Percentiles rank a stretch among this genome's conserved stretches.
Conservation (phyloP, 2,113 vertebrate species). For the Ammodytes marinus region DNA sequence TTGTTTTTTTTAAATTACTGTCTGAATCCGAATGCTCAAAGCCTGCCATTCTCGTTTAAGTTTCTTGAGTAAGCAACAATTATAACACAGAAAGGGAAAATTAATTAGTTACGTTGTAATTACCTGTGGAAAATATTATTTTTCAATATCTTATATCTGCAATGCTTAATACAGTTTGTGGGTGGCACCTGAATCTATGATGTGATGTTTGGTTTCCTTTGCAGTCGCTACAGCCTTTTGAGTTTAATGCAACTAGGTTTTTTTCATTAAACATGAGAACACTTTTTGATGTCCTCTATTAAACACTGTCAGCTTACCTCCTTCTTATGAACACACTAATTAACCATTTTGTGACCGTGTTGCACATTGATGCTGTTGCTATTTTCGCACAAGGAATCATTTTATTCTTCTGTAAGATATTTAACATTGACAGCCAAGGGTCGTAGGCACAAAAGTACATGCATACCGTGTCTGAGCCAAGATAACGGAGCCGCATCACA, state of each 20-base stretch:
- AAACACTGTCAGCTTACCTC: constrained; percentile 4
- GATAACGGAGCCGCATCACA: constrained; percentile 5
- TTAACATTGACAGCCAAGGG: not conserved
- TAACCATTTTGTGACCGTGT: constrained; percentile 33
- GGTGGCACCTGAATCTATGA: not conserved
- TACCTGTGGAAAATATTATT: not conserved
- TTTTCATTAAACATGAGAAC: constrained; percentile 31
- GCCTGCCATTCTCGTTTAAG: not conserved
- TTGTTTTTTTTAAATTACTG: not conserved
- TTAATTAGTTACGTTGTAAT: not conserved
- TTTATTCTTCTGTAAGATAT: constrained; percentile 14
- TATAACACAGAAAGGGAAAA: not conserved
- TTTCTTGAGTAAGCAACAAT: not conserved
- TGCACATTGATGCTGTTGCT: not conserved
- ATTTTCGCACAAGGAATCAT: constrained; percentile 4
- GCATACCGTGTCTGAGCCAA: not conserved
- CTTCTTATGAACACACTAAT: constrained; percentile 20
- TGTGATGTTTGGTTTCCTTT: constrained; percentile 10
- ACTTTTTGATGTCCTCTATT: constrained; percentile 18
- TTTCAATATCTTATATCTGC: not conserved
- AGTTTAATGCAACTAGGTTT: constrained; percentile 10
- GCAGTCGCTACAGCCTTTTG: constrained; percentile 10
- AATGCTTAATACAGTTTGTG: not conserved
- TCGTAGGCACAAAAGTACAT: not conserved
- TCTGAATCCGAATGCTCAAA: not conserved